phyloP scores from a whole-genome alignment of 2,113 vertebrate species.

The Elachura formosa region DNA sequence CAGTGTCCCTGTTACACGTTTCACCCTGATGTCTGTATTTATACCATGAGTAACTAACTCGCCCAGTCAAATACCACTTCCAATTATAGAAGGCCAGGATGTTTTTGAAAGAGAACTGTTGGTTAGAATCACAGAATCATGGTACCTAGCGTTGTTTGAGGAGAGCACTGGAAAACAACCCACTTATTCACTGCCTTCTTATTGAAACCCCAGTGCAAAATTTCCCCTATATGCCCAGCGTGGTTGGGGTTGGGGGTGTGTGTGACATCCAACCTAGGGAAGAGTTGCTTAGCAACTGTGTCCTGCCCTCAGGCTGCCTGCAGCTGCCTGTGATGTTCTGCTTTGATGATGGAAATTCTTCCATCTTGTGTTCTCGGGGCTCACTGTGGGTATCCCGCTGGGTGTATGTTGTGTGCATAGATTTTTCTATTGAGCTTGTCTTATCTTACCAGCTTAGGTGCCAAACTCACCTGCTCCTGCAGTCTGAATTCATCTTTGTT shows the following conservation, averaged over 20 bases:
- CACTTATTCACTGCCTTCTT: not conserved
- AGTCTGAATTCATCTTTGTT: constrained; percentile 18
- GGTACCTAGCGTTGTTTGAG: not conserved
- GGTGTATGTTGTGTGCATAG: constrained; percentile 28
- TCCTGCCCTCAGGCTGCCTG: constrained; percentile 60
- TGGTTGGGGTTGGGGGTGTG: not conserved
- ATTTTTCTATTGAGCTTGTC: constrained; percentile 43
- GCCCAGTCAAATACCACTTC: not conserved
- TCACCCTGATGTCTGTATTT: not conserved
- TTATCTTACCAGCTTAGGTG: constrained; percentile 40
- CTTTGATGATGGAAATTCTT: constrained; percentile 64
- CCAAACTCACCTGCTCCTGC: constrained; percentile 2
- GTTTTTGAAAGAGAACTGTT: not conserved
- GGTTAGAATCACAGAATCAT: not conserved
- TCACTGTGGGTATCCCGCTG: constrained; percentile 34
- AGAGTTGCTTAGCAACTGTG: constrained; percentile 65
- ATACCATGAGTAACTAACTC: not conserved
- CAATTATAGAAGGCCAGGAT: not conserved
- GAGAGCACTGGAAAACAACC: not conserved
- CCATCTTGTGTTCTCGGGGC: constrained; percentile 49
- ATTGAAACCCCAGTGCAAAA: not conserved
- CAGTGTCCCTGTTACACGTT: not conserved
- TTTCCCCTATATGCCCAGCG: not conserved
- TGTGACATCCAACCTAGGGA: constrained; percentile 36
- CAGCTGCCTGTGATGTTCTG: constrained; percentile 48